phyloP scores from a whole-genome alignment of 1,140 invertebrate species.

The Holotrichia oblita region DNA sequence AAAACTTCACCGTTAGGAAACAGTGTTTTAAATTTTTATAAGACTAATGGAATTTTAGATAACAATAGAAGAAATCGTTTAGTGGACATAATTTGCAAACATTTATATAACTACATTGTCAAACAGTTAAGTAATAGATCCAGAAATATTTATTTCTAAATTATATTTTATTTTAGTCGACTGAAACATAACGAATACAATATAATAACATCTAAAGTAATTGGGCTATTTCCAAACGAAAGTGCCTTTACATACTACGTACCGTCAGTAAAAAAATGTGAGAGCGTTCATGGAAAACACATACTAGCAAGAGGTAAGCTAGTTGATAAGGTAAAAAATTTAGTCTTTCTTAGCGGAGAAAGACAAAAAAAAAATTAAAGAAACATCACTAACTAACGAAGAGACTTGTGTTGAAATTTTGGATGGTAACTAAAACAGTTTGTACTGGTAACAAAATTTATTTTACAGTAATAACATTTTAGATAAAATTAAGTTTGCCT shows the following conservation, averaged over 20 bases:
- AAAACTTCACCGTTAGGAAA: not conserved
- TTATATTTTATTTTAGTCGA: not conserved
- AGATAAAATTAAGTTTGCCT: too few species aligned
- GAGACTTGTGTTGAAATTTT: too few species aligned
- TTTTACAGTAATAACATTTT: too few species aligned
- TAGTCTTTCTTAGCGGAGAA: not conserved
- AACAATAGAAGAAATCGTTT: not conserved
- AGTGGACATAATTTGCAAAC: not conserved
- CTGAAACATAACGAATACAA: not conserved
- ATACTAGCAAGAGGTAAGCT: not conserved
- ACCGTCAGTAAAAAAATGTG: not conserved
- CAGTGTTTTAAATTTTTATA: not conserved
- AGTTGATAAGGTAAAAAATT: not conserved
- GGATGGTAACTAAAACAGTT: too few species aligned
- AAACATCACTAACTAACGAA: too few species aligned
- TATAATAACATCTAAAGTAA: not conserved
- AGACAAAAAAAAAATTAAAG: not conserved
- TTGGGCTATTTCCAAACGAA: not conserved
- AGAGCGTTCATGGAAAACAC: not conserved
- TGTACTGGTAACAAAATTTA: too few species aligned
- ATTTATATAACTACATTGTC: not conserved
- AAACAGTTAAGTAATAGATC: not conserved
- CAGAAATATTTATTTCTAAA: not conserved
- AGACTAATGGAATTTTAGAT: not conserved
- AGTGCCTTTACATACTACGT: not conserved